Evolutionary conservation across 2,888 invertebrate species (phyloP), one percentile per base, ranked within the genome.

Genomic region (Bunonema sp.): DNA sequence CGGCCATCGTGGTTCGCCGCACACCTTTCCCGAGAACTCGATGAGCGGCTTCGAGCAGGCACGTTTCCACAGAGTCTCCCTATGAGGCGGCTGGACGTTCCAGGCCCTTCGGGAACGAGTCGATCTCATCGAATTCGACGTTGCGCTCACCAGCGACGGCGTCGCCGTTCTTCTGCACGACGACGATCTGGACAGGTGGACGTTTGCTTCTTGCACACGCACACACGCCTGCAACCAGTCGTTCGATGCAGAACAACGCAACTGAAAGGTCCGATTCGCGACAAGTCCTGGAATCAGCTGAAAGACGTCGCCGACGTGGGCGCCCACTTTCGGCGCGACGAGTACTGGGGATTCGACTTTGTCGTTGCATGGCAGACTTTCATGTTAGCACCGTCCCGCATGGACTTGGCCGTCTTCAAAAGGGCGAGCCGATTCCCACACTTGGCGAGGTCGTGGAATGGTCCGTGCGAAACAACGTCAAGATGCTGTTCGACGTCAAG

Each of bases 401-500:
- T n/a, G n/a, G n/a, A n/a, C n/a, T n/a, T n/a, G n/a, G n/a, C n/a
- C n/a, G n/a, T n/a, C n/a, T n/a, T n/a, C n/a, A n/a, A n/a, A n/a
- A n/a, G n/a, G n/a, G n/a, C 10, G 57, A 57, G 33, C 33, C 64
- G 41, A 76, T 83, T 24, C 80, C 83, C 37, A 74, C 79, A 2
- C 72, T 85, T 42, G 79, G 81, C 18, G 79, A 81, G 12, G 79
- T 79, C 0, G 71, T 84, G 37, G 74, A 77, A 42, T 78, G 77
- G 63, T 75, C 82, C 51, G 61, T 82, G 34, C 70, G 75, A 1
- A 75, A 79, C 41, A 77, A 79, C n/a, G 76, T 81, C 45, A 76
- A 77, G 52, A 76, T 83, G 71, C 79, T 84, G 47, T 80, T 85
- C 53, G 84, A 85, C 61, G 74, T 84, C 31, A 84, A 84, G 67